Evolutionary conservation across 2,888 invertebrate species (phyloP).

Genomic region (Leistus spinibarbis): DNA sequence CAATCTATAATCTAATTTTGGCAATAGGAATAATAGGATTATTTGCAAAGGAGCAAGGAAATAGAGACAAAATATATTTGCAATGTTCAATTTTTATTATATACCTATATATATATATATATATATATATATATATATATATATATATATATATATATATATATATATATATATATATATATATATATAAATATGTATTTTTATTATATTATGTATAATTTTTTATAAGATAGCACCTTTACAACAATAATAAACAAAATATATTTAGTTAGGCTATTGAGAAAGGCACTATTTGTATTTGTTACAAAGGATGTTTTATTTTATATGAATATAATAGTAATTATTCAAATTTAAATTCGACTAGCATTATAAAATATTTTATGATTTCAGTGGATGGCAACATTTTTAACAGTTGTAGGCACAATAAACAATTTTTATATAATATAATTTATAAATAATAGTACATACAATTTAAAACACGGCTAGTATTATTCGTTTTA

Average conservation of each 20-base stretch:
- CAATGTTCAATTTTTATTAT: too few species aligned
- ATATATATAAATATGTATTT: background rate
- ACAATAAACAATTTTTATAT: background rate
- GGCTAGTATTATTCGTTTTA: conserved; percentile 24
- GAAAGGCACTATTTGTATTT: background rate
- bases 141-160: too few species aligned
- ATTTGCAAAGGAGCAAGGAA: too few species aligned
- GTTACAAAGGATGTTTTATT: too few species aligned
- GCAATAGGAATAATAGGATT: too few species aligned
- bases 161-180: too few species aligned
- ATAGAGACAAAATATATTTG: too few species aligned
- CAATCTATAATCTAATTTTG: too few species aligned
- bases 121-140: too few species aligned
- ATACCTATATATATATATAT: too few species aligned
- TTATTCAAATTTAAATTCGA: background rate
- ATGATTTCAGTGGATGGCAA: conserved; percentile 6
- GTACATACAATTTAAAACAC: background rate
- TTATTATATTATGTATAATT: too few species aligned
- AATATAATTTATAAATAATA: background rate
- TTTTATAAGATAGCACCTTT: background rate
- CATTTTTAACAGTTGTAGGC: background rate
- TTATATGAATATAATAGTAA: background rate
- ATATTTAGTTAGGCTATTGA: background rate
- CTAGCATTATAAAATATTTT: background rate
- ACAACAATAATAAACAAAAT: background rate